Evolutionary conservation across 2,113 vertebrate species (phyloP).

Genomic region (Eclectus roratus): DNA sequence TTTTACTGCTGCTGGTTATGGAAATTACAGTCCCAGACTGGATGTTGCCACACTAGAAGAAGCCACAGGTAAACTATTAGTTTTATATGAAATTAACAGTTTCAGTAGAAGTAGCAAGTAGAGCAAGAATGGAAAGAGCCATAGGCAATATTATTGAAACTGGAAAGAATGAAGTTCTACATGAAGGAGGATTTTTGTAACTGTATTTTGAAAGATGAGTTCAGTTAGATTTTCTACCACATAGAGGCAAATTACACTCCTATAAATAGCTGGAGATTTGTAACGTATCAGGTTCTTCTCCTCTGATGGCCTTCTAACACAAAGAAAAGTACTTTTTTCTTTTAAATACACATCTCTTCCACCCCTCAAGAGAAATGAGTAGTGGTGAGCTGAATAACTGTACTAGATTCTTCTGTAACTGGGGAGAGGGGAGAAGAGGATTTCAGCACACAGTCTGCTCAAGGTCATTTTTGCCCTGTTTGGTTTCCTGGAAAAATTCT

Average conservation of each 20-base stretch:
- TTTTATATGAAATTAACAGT: conserved; percentile 50
- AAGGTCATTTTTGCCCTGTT: neutral
- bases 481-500: neutral
- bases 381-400: neutral
- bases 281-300: neutral
- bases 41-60: conserved; percentile 96
- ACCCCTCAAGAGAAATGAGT: neutral
- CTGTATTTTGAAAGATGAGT: neutral
- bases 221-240: neutral
- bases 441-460: neutral
- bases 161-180: neutral
- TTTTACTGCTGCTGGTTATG: conserved; percentile 95
- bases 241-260: neutral
- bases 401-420: neutral
- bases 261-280: neutral
- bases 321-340: neutral
- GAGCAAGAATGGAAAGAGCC: neutral
- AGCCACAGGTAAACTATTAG: conserved; percentile 82
- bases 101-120: neutral
- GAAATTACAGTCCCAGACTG: conserved; percentile 91
- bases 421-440: neutral
- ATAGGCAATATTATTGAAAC: neutral
- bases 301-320: neutral
- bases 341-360: neutral
- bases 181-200: neutral